These are phyloP conservation scores for Percina caprodes DNA, from an alignment of 2,113 vertebrate species.

Conservation along the genomic window DNA sequence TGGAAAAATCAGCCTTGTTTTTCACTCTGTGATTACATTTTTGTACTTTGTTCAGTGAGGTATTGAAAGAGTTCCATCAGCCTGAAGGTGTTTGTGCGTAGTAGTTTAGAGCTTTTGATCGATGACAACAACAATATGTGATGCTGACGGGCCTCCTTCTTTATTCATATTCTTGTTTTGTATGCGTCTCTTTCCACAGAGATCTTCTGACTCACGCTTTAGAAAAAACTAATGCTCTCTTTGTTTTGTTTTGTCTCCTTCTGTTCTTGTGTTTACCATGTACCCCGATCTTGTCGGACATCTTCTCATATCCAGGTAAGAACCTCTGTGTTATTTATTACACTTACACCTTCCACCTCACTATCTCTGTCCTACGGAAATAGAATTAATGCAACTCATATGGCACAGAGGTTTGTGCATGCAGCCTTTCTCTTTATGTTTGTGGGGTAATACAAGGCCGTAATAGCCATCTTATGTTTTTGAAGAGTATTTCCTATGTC, in stretches of 20 bases:
- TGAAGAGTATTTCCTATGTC: not conserved
- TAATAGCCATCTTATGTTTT: not conserved
- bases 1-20: slow-evolving; percentile 18
- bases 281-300: slow-evolving; percentile 15
- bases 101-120: not conserved
- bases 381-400: not conserved
- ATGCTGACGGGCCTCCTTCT: not conserved
- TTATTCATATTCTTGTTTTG: not conserved
- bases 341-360: not conserved
- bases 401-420: not conserved
- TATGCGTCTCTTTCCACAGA: not conserved
- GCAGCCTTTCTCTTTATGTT: not conserved
- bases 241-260: slow-evolving; percentile 42
- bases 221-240: slow-evolving; percentile 23
- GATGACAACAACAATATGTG: slow-evolving; percentile 9
- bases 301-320: slow-evolving; percentile 54
- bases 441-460: not conserved
- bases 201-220: slow-evolving; percentile 27
- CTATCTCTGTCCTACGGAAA: not conserved
- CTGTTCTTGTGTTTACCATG: slow-evolving; percentile 29
- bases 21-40: not conserved
- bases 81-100: not conserved
- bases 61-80: slow-evolving; percentile 10
- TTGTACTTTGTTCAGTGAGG: not conserved
- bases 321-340: slow-evolving; percentile 11